Percentiles rank a stretch among this genome's conserved stretches.
These are phyloP conservation scores for Nycticorax nycticorax DNA, from an alignment of 2,113 vertebrate genomes.

Conservation along the genomic window DNA sequence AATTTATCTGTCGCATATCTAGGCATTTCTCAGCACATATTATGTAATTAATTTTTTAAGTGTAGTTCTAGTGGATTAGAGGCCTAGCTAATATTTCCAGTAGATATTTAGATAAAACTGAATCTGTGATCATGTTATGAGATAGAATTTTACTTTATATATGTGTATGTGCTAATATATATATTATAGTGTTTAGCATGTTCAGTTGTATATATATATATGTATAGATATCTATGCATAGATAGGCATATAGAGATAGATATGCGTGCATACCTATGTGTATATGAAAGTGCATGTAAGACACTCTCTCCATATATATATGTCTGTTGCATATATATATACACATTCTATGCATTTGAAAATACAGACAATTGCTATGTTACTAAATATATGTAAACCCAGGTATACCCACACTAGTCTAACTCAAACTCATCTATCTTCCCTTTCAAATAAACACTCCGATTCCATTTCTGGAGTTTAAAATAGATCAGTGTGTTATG, in stretches of 20 bases:
- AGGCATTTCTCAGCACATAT: constrained; percentile 14
- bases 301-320: background rate
- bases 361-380: background rate
- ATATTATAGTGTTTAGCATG: background rate
- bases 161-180: background rate
- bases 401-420: background rate
- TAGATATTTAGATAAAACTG: background rate
- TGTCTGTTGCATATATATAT: background rate
- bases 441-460: background rate
- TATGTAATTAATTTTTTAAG: background rate
- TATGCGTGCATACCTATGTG: background rate
- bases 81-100: background rate
- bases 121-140: background rate
- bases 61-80: background rate
- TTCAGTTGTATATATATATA: background rate
- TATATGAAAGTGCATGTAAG: background rate
- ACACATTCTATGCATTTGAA: background rate
- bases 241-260: background rate
- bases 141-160: background rate
- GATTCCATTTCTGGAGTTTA: background rate
- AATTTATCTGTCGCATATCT: background rate
- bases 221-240: background rate
- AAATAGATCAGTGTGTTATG: background rate
- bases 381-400: background rate
- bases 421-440: background rate